Evolutionary conservation across 2,888 invertebrate genomes (phyloP).

Genomic region (Phalera bucephala): DNA sequence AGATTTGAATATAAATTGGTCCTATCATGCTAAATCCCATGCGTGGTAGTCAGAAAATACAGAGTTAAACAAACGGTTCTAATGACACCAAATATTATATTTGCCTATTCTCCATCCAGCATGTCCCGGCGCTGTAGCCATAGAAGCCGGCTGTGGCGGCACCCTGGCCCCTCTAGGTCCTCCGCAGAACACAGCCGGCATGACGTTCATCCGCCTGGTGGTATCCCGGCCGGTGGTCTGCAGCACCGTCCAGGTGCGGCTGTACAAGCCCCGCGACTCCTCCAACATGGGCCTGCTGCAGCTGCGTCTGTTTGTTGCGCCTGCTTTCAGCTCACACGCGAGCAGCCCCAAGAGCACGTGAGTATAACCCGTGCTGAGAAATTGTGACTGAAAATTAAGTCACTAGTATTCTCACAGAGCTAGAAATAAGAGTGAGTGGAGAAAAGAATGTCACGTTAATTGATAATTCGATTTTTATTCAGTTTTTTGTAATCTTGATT

Average conservation of each 20-base stretch:
- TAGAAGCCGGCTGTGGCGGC: constrained; percentile 93
- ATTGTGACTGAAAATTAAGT: no score
- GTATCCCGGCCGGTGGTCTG: constrained; percentile 93
- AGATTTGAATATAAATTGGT: no score
- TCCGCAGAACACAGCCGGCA: constrained; percentile 93
- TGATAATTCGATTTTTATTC: no score
- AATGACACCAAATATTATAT: neutral
- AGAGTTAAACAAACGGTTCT: no score
- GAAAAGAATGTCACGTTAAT: no score
- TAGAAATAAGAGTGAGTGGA: no score
- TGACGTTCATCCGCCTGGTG: constrained; percentile 93
- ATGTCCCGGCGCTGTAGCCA: constrained; percentile 93
- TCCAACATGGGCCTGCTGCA: constrained; percentile 94
- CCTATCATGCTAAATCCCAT: no score
- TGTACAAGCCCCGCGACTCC: constrained; percentile 94
- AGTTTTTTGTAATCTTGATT: no score
- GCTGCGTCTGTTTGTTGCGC: constrained; percentile 91
- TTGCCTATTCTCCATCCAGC: constrained; percentile 70
- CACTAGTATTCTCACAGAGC: no score
- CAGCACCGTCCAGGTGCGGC: constrained; percentile 88
- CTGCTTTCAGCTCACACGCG: constrained; percentile 87
- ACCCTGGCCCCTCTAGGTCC: constrained; percentile 92
- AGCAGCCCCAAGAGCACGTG: constrained; percentile 42
- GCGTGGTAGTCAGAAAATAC: no score
- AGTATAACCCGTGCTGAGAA: no score